phyloP scores from a whole-genome alignment of 2,888 invertebrate genomes.

The Mythimna vitellina region DNA sequence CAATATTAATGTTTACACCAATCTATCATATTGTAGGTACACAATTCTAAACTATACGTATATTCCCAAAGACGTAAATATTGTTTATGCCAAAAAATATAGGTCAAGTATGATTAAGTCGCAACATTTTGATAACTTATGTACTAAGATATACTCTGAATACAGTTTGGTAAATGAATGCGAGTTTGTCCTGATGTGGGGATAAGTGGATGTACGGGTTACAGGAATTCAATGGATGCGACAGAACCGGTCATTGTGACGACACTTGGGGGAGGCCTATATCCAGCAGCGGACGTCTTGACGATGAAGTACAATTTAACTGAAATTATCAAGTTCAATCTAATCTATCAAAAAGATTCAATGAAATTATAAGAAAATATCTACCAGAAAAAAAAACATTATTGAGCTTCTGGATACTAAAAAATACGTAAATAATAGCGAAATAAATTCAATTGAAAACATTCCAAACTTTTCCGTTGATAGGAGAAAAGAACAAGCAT shows the following conservation, averaged over 20 bases:
- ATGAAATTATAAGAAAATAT: neutral
- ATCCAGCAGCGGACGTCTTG: neutral
- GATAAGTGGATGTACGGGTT: no score
- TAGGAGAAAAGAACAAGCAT: conserved; percentile 49
- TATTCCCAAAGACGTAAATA: conserved; percentile 17
- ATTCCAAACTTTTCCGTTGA: conserved; percentile 45
- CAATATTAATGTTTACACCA: conserved; percentile 4
- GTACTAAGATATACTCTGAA: conserved; percentile 8
- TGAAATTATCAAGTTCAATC: neutral
- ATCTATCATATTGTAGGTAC: neutral
- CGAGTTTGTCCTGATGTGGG: neutral
- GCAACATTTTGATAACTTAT: conserved; percentile 41
- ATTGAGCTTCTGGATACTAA: neutral
- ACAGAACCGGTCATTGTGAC: no score
- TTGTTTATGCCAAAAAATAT: conserved; percentile 44
- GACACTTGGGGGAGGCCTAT: no score
- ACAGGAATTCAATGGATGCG: no score
- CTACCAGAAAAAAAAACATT: neutral
- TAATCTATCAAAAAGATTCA: neutral
- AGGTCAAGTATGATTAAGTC: conserved; percentile 50
- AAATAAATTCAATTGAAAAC: conserved; percentile 45
- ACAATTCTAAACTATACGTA: neutral
- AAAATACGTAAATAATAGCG: conserved; percentile 28
- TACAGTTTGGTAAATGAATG: neutral
- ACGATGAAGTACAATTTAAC: neutral